phyloP scores from a whole-genome alignment of 2,113 vertebrate species.

The Spheniscus mendiculus region DNA sequence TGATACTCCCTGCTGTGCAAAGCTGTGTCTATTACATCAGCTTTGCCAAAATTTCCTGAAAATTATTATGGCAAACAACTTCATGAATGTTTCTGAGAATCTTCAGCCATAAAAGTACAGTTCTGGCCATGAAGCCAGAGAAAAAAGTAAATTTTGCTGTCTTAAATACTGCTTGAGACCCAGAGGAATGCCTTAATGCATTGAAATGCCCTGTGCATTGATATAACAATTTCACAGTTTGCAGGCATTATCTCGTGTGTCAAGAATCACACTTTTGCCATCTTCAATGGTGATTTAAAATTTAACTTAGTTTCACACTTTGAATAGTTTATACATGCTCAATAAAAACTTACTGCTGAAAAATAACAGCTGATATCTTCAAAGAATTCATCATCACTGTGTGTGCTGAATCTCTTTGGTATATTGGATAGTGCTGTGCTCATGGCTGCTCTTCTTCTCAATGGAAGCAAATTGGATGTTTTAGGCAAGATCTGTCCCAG shows the following conservation, averaged over 20 bases:
- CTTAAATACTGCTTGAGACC: neutral
- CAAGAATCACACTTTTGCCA: neutral
- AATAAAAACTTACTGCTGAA: neutral
- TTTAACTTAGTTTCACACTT: neutral
- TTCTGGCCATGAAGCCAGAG: neutral
- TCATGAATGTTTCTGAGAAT: neutral
- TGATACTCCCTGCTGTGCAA: conserved; percentile 5
- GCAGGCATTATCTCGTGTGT: neutral
- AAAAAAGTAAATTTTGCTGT: neutral
- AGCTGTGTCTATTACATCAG: neutral
- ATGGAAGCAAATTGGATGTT: neutral
- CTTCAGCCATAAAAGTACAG: neutral
- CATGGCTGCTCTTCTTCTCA: neutral
- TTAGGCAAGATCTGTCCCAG: neutral
- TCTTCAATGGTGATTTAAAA: neutral
- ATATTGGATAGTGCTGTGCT: neutral
- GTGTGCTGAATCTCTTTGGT: neutral
- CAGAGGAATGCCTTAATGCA: neutral
- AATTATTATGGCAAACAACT: neutral
- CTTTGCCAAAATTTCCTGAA: neutral
- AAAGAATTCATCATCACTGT: neutral
- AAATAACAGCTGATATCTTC: neutral
- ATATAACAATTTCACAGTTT: neutral
- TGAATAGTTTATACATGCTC: neutral
- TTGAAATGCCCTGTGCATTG: neutral